phyloP scores from a whole-genome alignment of 2,888 invertebrate genomes.

The Alcis repandata region DNA sequence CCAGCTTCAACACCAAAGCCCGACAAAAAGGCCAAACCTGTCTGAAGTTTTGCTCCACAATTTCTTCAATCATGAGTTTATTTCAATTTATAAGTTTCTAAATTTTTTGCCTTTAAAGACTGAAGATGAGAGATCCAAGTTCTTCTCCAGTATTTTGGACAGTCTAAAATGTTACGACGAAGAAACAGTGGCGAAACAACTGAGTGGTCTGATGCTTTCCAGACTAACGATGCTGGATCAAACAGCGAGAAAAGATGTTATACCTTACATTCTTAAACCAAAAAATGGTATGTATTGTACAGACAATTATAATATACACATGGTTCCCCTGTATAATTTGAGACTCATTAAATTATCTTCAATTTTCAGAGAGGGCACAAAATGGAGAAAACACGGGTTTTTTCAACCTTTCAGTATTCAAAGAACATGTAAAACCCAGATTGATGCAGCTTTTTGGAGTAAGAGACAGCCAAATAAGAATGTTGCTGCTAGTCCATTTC shows the following conservation, averaged over 20 bases:
- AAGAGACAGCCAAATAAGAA: conserved; percentile 92
- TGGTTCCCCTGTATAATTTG: neutral
- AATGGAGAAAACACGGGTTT: conserved; percentile 85
- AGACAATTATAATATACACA: too few relatives aligned
- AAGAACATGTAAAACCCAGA: conserved; percentile 91
- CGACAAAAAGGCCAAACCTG: conserved; percentile 89
- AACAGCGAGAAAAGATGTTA: conserved; percentile 90
- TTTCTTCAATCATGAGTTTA: conserved; percentile 95
- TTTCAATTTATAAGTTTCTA: conserved; percentile 93
- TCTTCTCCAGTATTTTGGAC: conserved; percentile 91
- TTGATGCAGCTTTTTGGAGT: conserved; percentile 93
- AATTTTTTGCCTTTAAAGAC: conserved; percentile 93
- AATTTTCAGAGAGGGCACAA: conserved; percentile 68
- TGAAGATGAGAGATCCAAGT: conserved; percentile 91
- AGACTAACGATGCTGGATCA: conserved; percentile 94
- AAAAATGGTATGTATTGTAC: conserved; percentile 91
- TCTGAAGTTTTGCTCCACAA: conserved; percentile 89
- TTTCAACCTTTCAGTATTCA: conserved; percentile 90
- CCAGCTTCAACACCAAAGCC: conserved; percentile 89
- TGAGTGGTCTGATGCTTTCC: conserved; percentile 92
- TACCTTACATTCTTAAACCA: conserved; percentile 91
- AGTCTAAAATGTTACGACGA: conserved; percentile 92
- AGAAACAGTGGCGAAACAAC: conserved; percentile 92
- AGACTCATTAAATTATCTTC: neutral
- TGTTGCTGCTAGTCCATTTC: conserved; percentile 92